Conservation (phyloP, 92 coral and sea anemone species). For the Paragorgia papillata region DNA sequence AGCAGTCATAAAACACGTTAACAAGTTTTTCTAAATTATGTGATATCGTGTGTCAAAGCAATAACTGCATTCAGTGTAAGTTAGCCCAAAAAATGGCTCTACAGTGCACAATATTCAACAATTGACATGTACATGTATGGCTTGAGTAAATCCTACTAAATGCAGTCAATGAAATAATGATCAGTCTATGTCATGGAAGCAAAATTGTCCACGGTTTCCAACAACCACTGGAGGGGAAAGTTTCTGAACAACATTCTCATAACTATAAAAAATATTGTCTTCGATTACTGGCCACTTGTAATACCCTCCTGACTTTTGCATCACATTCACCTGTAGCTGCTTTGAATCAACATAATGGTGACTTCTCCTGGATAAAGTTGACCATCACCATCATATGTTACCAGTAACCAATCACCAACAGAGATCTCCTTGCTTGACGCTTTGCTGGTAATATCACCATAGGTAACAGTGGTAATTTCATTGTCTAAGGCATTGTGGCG, state of each 20-base stretch:
- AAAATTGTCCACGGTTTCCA: constrained; percentile 32
- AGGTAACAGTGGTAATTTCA: background rate
- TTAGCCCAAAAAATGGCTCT: too few species aligned
- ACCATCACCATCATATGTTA: constrained; percentile 26
- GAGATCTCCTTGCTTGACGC: background rate
- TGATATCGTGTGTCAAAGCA: too few species aligned
- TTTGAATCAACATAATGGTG: constrained; percentile 15
- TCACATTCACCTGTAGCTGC: constrained; percentile 30
- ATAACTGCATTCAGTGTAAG: too few species aligned
- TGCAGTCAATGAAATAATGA: too few species aligned
- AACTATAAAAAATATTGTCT: constrained; percentile 22
- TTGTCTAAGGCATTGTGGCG: constrained; percentile 5
- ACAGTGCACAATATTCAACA: too few species aligned
- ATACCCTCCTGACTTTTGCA: constrained; percentile 28
- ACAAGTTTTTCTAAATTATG: too few species aligned
- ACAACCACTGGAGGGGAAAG: constrained; percentile 23
- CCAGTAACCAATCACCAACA: constrained; percentile 29
- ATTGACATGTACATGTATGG: too few species aligned
- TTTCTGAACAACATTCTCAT: constrained; percentile 25
- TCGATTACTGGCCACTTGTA: constrained; percentile 18
- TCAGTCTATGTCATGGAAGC: background rate
- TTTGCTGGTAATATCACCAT: background rate
- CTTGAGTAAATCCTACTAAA: too few species aligned
- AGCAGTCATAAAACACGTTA: background rate
- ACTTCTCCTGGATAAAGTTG: constrained; percentile 24